Base-by-base conservation (phyloP, 2,888 invertebrate species). In the Baccha elongata region DNA sequence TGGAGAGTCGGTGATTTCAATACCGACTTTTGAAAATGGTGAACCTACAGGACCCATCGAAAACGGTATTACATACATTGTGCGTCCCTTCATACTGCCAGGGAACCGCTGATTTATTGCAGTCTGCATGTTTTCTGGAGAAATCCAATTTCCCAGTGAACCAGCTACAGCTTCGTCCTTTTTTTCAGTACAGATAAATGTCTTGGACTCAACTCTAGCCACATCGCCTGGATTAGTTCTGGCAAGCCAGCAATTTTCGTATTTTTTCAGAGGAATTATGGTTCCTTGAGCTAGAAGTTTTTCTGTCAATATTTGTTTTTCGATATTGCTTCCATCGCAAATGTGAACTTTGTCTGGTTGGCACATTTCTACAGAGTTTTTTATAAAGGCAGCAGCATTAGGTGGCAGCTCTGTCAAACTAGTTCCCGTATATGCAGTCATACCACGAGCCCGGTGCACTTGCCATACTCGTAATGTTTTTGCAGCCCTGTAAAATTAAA, bases 31-130 rank as follows among this genome's bases (percentile, higher is more conserved):
- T 13, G 99, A 96, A 3, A 99, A 92, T 0, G 98, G 96, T 0
- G 98, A 98, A 0, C 97, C 97, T 4, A 99, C 93, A 0, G 99
- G 99, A 2, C 99, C 99, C 99, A 99, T 99, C 80, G 97, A 97
- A 92, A 98, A 99, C 8, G 99, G 99, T 79, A 99, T 96, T 75
- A 99, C 96, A 91, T 98, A 99, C 99, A 99, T 99, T 0, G 98
- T 99, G 72, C 99, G 95, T 60, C 96, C 95, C 91, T 93, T 93
- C 97, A 97, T 97, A 88, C 96, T 95, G 13, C 96, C 96, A 0
- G 97, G 97, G 90, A 99, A 98, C 50, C 99, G 92, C 26, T 96
- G 95, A 8, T 93, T 90, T 1, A 98, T 93, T 0, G 96, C 97
- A 65, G 92, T 92, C 80, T 96, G 94, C 92, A 98, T 94, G 81